These are phyloP conservation scores for Neosalanx taihuensis DNA, from an alignment of 2,797 vertebrate genomes.

Conservation along the genomic window DNA sequence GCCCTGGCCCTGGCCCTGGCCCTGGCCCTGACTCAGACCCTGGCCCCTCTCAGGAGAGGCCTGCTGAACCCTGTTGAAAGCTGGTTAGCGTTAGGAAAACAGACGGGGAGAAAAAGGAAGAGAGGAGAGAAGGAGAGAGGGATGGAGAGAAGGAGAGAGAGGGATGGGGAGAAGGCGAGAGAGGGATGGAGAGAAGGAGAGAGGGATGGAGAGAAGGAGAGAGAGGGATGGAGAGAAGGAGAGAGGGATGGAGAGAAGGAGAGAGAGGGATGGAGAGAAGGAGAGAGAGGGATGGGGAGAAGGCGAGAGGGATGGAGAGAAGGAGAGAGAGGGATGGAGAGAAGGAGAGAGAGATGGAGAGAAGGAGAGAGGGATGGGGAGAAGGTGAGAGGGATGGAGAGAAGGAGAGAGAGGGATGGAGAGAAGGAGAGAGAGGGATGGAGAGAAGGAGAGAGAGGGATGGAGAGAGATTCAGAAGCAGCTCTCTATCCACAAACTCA, in stretches of 20 bases:
- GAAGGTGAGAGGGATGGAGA: background rate
- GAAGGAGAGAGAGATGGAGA: no score
- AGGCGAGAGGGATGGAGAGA: no score
- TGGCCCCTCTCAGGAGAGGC: conserved; percentile 63
- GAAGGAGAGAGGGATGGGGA: no score
- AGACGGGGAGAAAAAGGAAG: conserved; percentile 12
- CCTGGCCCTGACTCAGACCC: conserved; percentile 40
- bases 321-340: no score
- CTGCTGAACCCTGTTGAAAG: conserved; percentile 73
- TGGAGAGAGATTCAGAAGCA: conserved; percentile 25
- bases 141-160: background rate
- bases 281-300: no score
- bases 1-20: conserved; percentile 51
- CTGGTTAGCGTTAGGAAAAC: conserved; percentile 59
- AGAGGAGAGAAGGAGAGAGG: background rate
- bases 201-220: background rate
- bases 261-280: no score
- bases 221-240: background rate
- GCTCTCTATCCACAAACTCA: conserved; percentile 49
- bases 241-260: background rate
- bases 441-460: no score
- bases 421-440: no score
- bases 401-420: no score
- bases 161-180: background rate
- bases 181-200: background rate